Conservation (phyloP, 2,888 invertebrate species). For the Noctua comes region DNA sequence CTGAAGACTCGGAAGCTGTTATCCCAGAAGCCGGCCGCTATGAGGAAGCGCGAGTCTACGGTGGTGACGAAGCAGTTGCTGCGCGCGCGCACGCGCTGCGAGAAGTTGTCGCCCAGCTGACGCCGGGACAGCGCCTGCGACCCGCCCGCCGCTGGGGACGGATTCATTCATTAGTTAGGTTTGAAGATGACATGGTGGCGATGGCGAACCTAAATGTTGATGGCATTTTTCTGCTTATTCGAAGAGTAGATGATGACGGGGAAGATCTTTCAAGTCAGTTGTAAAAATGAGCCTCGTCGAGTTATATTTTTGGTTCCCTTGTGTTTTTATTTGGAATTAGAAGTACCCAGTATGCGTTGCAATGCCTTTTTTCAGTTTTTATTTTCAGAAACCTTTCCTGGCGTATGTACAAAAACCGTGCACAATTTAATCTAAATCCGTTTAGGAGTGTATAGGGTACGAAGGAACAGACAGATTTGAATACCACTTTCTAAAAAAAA, state of each 20-base stretch:
- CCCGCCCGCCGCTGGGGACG: conserved; percentile 92
- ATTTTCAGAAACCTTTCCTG: no score
- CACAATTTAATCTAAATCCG: no score
- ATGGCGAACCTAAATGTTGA: not conserved
- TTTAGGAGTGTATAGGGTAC: no score
- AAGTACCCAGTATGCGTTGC: no score
- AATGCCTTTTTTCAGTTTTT: no score
- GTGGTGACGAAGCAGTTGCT: conserved; percentile 99
- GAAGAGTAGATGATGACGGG: not conserved
- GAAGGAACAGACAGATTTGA: not conserved
- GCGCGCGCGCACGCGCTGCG: conserved; percentile 97
- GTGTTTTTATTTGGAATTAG: no score
- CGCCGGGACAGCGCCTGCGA: conserved; percentile 94
- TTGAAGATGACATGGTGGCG: not conserved
- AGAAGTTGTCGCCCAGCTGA: conserved; percentile 99
- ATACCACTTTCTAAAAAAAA: not conserved
- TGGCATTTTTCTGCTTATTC: no score
- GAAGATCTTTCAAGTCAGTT: not conserved
- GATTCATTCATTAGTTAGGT: not conserved
- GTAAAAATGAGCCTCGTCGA: no score
- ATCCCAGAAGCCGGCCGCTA: conserved; percentile 99
- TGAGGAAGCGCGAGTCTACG: conserved; percentile 98
- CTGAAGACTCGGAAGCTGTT: conserved; percentile 99
- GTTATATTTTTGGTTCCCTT: no score
- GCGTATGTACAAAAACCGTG: no score